These are phyloP conservation scores for Orthosia incerta DNA, from an alignment of 2,888 invertebrate genomes.

Conservation along the genomic window DNA sequence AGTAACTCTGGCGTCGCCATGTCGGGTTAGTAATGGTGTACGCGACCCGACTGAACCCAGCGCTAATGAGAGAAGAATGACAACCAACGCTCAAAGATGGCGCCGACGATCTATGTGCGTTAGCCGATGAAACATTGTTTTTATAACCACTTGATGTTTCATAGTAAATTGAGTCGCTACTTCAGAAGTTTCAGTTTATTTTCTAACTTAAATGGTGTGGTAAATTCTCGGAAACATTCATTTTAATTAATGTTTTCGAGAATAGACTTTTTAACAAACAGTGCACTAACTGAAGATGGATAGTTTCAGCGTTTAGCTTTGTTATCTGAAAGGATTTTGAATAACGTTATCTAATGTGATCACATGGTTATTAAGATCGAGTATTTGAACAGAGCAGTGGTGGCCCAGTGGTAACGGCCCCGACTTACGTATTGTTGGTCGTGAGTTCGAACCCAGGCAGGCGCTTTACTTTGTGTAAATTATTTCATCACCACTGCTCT, in stretches of 20 bases:
- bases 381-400: no score
- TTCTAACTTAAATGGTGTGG: slow-evolving; percentile 4
- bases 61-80: slow-evolving; percentile 69
- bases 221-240: neutral
- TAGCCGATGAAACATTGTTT: slow-evolving; percentile 28
- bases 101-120: slow-evolving; percentile 45
- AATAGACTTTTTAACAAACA: neutral
- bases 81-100: slow-evolving; percentile 36
- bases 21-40: slow-evolving; percentile 63
- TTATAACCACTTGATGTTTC: slow-evolving; percentile 35
- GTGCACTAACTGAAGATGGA: neutral
- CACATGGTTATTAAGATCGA: neutral
- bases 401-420: no score
- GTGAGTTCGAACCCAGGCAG: no score
- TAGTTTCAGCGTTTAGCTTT: no score
- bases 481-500: no score
- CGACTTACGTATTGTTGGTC: no score
- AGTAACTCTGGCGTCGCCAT: slow-evolving; percentile 49
- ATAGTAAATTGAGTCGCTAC: slow-evolving; percentile 11
- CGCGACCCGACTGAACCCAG: slow-evolving; percentile 55
- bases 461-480: no score
- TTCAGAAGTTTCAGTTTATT: slow-evolving; percentile 17
- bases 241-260: neutral
- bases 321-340: neutral
- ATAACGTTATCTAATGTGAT: neutral